phyloP scores from a whole-genome alignment of 1,140 invertebrate genomes.

The Lordiphosa mommai region DNA sequence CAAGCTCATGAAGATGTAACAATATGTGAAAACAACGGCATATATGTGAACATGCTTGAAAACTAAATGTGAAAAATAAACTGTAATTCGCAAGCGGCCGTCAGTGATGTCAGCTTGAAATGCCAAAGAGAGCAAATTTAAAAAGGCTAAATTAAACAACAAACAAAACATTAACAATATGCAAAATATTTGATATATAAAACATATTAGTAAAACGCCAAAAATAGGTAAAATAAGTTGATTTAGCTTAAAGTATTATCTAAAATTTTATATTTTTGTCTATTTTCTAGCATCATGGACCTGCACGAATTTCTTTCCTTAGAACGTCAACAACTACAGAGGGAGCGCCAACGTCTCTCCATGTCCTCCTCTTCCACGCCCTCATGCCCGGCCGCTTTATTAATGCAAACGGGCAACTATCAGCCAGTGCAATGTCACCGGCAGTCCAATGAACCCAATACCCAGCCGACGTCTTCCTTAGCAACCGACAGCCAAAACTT shows the following conservation, averaged over 20 bases:
- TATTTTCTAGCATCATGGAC: slow-evolving; percentile 33
- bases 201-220: background rate
- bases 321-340: slow-evolving; percentile 52
- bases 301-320: slow-evolving; percentile 48
- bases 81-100: background rate
- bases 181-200: background rate
- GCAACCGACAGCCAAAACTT: slow-evolving; percentile 49
- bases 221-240: background rate
- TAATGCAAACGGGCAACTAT: slow-evolving; percentile 30
- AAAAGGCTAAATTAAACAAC: too few relatives aligned
- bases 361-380: slow-evolving; percentile 11
- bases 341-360: slow-evolving; percentile 42
- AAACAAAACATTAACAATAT: background rate
- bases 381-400: slow-evolving; percentile 38
- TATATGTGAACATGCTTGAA: too few relatives aligned
- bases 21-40: too few relatives aligned
- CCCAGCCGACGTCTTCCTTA: slow-evolving; percentile 37
- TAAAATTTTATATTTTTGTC: background rate
- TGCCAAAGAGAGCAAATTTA: background rate
- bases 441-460: slow-evolving; percentile 61
- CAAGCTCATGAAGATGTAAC: too few relatives aligned
- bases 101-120: background rate
- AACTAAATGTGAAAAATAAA: background rate
- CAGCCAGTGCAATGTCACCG: slow-evolving; percentile 54
- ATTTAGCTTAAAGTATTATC: background rate